Percentiles rank a stretch among this genome's conserved stretches.
phyloP scores from a whole-genome alignment of 2,888 invertebrate genomes.

The Allolobophora icterica region DNA sequence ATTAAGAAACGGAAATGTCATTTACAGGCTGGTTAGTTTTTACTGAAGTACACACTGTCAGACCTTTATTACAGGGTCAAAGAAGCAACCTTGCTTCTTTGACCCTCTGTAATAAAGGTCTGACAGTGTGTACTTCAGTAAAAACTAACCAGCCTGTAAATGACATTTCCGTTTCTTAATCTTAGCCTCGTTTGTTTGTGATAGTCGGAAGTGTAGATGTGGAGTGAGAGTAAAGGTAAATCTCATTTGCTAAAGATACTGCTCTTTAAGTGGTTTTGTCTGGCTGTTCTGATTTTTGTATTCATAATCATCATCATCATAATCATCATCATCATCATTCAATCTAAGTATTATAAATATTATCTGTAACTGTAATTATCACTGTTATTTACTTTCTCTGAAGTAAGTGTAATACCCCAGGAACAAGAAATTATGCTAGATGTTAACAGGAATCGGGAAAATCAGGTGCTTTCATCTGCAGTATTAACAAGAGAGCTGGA shows the following conservation, averaged over 20 bases:
- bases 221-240: not conserved
- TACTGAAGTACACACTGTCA: not conserved
- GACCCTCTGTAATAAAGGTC: not conserved
- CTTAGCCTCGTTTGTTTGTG: not conserved
- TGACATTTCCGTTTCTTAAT: not conserved
- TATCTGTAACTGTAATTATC: no score
- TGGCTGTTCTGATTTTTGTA: constrained; percentile 14
- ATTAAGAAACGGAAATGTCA: not conserved
- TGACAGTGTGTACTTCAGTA: not conserved
- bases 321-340: not conserved
- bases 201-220: not conserved
- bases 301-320: not conserved
- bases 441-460: no score
- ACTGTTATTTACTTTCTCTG: no score
- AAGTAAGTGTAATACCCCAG: no score
- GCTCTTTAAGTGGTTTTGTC: not conserved
- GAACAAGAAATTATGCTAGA: no score
- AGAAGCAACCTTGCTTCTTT: no score
- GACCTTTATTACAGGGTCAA: not conserved
- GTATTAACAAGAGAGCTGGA: no score
- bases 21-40: not conserved
- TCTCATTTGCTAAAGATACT: not conserved
- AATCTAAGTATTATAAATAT: no score
- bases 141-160: not conserved
- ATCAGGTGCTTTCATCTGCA: no score